These are phyloP conservation scores for Alectura lathami DNA, from an alignment of 2,113 vertebrate species.

Conservation along the genomic window DNA sequence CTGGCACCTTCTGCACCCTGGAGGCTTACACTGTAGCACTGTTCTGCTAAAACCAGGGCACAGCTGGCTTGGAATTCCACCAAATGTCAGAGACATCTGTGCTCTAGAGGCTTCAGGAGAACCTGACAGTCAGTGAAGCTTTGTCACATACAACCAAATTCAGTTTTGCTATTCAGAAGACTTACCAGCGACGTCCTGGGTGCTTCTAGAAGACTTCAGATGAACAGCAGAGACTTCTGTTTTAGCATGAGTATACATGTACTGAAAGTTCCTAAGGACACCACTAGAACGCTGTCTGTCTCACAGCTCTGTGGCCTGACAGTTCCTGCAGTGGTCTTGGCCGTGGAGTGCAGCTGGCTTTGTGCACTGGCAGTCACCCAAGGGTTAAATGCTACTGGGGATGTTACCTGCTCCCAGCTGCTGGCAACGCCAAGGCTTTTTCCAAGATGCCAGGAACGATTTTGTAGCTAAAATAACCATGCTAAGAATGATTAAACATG, in stretches of 20 bases:
- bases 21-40: background rate
- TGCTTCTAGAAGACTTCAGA: background rate
- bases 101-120: background rate
- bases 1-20: background rate
- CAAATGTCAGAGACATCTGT: background rate
- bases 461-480: background rate
- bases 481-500: background rate
- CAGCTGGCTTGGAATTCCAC: too few relatives aligned
- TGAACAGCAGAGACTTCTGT: background rate
- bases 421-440: background rate
- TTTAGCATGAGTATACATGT: background rate
- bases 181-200: background rate
- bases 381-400: background rate
- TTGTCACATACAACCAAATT: background rate
- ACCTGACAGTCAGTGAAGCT: background rate
- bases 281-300: background rate
- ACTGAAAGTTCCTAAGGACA: background rate
- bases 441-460: too few relatives aligned
- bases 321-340: background rate
- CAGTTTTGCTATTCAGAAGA: background rate
- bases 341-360: constrained; percentile 36
- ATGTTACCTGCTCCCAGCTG: constrained; percentile 12
- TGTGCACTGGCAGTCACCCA: background rate
- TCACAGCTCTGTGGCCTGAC: background rate
- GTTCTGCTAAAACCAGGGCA: too few relatives aligned